Conservation (phyloP, 2,113 vertebrate species). For the Coreoperca whiteheadi region DNA sequence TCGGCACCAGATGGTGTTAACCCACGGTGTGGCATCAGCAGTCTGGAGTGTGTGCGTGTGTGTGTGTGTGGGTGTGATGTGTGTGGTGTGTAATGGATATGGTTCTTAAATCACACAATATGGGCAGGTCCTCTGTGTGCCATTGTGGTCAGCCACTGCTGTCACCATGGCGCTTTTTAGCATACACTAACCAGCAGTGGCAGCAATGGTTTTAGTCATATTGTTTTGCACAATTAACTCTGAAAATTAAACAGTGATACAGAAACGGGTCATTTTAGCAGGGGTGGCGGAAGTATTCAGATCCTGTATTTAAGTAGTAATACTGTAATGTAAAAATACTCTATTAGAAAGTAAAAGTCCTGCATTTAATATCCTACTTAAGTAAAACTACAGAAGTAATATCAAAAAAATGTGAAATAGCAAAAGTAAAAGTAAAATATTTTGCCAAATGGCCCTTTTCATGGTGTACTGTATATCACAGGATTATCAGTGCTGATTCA, state of each 20-base stretch:
- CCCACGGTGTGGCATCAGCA: conserved; percentile 68
- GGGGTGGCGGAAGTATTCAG: not conserved
- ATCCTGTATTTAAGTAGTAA: not conserved
- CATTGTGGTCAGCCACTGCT: conserved; percentile 69
- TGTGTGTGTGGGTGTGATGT: conserved; percentile 40
- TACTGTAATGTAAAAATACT: not conserved
- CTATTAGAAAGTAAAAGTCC: not conserved
- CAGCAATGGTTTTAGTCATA: conserved; percentile 42
- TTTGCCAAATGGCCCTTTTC: not conserved
- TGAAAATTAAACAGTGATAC: conserved; percentile 26
- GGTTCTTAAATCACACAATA: conserved; percentile 81
- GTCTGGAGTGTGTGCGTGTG: conserved; percentile 48
- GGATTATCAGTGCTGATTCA: not conserved
- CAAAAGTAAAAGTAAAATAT: not conserved
- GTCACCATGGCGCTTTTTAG: conserved; percentile 63
- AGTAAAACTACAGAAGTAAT: not conserved
- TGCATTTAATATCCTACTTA: not conserved
- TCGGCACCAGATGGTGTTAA: conserved; percentile 84
- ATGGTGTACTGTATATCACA: not conserved
- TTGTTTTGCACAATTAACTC: conserved; percentile 47
- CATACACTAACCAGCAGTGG: conserved; percentile 64
- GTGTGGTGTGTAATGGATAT: conserved; percentile 78
- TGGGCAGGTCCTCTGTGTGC: conserved; percentile 74
- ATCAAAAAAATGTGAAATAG: not conserved
- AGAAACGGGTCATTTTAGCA: not conserved